Percentiles rank a stretch among this genome's conserved stretches.
These are phyloP conservation scores for Corythornis vintsioides DNA, from an alignment of 2,113 vertebrate species.

Conservation along the genomic window DNA sequence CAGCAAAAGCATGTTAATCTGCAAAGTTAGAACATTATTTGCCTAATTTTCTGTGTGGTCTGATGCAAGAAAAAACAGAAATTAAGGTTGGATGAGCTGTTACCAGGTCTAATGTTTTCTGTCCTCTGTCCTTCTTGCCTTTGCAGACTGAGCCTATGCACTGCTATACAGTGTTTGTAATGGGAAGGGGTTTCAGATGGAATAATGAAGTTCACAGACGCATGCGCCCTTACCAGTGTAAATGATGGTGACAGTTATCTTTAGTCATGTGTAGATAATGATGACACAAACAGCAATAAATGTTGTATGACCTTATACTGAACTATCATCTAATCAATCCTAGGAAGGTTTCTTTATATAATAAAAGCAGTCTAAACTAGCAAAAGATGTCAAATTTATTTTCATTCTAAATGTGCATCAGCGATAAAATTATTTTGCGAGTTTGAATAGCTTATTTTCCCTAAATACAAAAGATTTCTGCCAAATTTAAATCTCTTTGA, in stretches of 20 bases:
- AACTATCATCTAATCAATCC: conserved; percentile 64
- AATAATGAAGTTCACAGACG: neutral
- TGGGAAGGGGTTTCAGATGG: neutral
- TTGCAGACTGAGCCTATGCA: neutral
- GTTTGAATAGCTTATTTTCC: conserved; percentile 4
- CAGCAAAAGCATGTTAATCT: neutral
- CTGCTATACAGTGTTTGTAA: neutral
- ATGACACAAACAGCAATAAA: conserved; percentile 65
- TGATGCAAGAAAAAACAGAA: neutral
- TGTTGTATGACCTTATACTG: conserved; percentile 29
- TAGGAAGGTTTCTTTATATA: conserved; percentile 62
- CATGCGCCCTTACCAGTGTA: neutral
- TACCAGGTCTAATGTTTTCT: neutral
- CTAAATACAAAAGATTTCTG: conserved; percentile 6
- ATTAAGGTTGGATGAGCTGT: neutral
- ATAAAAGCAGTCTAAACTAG: conserved; percentile 37
- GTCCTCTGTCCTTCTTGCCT: neutral
- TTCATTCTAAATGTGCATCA: neutral
- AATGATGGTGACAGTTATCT: conserved; percentile 55
- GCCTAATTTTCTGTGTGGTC: neutral
- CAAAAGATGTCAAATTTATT: conserved; percentile 41
- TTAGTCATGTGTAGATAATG: conserved; percentile 34
- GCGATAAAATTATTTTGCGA: neutral
- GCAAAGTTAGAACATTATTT: neutral
- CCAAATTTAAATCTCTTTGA: neutral